These are phyloP conservation scores for Microcebus ravelobensis DNA, from an alignment of 2,113 vertebrate species.

Conservation along the genomic window DNA sequence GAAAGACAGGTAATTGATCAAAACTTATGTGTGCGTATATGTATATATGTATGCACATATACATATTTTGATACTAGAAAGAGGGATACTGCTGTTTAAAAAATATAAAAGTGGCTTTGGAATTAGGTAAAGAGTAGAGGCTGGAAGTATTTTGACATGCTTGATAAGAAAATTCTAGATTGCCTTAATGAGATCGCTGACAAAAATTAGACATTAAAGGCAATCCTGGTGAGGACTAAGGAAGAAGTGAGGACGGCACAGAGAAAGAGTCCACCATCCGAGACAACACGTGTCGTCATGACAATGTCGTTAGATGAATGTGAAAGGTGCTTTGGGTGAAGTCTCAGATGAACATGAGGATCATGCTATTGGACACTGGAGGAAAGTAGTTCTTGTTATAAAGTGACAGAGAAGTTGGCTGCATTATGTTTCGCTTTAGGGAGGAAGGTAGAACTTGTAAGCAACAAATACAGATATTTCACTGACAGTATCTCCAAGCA, in stretches of 20 bases:
- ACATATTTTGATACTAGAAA: not conserved
- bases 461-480: too few relatives aligned
- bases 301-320: not conserved
- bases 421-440: too few relatives aligned
- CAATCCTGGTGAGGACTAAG: not conserved
- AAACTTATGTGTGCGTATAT: not conserved
- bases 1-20: not conserved
- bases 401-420: too few relatives aligned
- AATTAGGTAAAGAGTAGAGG: not conserved
- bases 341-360: not conserved
- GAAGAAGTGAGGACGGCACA: not conserved
- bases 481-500: too few relatives aligned
- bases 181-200: not conserved
- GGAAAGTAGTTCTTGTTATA: not conserved
- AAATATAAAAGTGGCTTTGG: not conserved
- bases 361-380: not conserved
- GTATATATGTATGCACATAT: not conserved
- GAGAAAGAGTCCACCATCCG: not conserved
- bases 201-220: not conserved
- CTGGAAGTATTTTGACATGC: not conserved
- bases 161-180: not conserved
- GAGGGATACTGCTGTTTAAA: not conserved
- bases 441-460: too few relatives aligned
- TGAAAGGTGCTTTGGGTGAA: not conserved
- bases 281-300: not conserved